Percentiles rank a stretch among this genome's conserved stretches.
These are phyloP conservation scores for Pseudorhombus dupliciocellatus DNA, from an alignment of 2,113 vertebrate genomes.

Conservation along the genomic window DNA sequence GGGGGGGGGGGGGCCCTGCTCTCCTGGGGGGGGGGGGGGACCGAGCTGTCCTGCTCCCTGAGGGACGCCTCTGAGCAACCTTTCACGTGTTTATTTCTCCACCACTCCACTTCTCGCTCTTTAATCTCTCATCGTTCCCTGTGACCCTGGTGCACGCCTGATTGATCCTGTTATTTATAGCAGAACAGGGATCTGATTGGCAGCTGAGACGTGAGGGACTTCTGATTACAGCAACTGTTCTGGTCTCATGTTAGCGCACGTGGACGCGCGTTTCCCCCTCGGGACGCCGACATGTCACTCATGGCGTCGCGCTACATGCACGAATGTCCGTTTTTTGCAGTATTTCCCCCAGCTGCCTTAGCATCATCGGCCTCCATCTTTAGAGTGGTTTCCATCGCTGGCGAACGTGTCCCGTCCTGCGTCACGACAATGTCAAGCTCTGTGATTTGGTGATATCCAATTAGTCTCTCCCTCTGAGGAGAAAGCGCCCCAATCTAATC, in stretches of 20 bases:
- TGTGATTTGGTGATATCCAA: conserved; percentile 70
- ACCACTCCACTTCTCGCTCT: neutral
- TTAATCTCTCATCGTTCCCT: neutral
- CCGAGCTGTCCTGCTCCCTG: conserved; percentile 1
- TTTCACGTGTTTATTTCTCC: conserved; percentile 10
- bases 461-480: conserved; percentile 58
- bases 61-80: conserved; percentile 19
- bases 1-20: too few relatives aligned
- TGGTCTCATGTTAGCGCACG: neutral
- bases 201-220: conserved; percentile 13
- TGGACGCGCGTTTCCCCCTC: neutral
- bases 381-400: too few relatives aligned
- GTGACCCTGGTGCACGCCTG: too few relatives aligned
- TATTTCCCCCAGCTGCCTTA: conserved; percentile 1
- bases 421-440: conserved; percentile 44
- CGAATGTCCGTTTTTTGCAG: neutral
- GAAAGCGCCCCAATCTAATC: conserved; percentile 60
- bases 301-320: too few relatives aligned
- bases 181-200: conserved; percentile 1
- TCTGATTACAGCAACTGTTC: conserved; percentile 35
- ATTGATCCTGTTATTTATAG: neutral
- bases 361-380: conserved; percentile 1
- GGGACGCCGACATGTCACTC: neutral
- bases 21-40: too few relatives aligned
- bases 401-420: conserved; percentile 3